These are phyloP conservation scores for mouse (Mus musculus) DNA, from an alignment of 2,113 vertebrate genomes.

Conservation along the genomic window DNA sequence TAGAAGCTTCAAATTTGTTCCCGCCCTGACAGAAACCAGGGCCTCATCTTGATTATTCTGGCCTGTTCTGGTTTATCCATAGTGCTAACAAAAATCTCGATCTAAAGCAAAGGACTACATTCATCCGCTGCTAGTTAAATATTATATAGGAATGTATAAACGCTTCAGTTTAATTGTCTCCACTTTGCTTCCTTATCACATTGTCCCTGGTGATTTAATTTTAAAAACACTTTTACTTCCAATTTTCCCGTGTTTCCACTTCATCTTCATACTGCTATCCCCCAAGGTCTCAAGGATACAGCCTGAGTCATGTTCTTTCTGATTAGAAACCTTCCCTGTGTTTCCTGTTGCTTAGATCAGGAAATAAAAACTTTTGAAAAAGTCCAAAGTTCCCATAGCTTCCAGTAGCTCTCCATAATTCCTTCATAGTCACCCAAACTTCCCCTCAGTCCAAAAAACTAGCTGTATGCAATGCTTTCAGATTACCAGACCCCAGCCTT, in stretches of 20 bases:
- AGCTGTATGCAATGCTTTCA: neutral
- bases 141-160: too few relatives aligned
- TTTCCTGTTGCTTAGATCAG: neutral
- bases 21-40: neutral
- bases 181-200: too few relatives aligned
- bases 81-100: neutral
- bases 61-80: neutral
- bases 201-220: neutral
- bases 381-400: neutral
- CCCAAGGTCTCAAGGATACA: neutral
- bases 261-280: neutral
- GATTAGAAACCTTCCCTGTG: neutral
- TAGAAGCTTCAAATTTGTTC: neutral
- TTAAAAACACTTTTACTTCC: neutral
- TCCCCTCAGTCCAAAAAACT: neutral
- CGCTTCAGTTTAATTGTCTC: neutral
- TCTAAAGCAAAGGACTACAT: neutral
- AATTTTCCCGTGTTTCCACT: neutral
- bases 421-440: neutral
- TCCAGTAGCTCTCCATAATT: neutral
- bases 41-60: neutral
- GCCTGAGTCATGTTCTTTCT: neutral
- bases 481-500: neutral
- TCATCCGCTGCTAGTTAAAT: neutral
- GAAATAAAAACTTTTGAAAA: neutral